Percentiles rank a stretch among this genome's conserved stretches.
phyloP scores from a whole-genome alignment of 2,888 invertebrate genomes.

The Embidobia sp. region DNA sequence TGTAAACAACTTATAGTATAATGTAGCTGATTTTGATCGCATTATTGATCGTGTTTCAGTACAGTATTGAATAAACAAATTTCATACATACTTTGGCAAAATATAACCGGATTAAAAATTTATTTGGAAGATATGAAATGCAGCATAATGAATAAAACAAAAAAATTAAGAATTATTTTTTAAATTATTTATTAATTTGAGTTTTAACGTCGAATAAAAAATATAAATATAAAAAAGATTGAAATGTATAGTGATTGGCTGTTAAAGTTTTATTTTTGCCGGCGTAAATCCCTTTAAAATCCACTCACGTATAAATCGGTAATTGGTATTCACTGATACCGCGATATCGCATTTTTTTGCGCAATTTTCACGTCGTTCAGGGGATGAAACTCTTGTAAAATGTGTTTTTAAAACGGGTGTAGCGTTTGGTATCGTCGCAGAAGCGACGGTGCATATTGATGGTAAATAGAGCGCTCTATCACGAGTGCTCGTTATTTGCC shows the following conservation, averaged over 20 bases:
- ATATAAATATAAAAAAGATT: not conserved
- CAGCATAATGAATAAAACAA: slow-evolving; percentile 16
- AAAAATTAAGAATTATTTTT: no score
- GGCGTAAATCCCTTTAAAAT: no score
- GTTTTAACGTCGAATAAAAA: no score
- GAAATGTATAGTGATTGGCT: not conserved
- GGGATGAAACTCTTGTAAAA: slow-evolving; percentile 30
- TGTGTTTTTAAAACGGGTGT: slow-evolving; percentile 51
- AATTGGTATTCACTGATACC: slow-evolving; percentile 3
- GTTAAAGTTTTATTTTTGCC: not conserved
- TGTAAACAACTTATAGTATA: no score
- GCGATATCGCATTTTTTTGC: slow-evolving; percentile 5
- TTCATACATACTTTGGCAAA: slow-evolving; percentile 29
- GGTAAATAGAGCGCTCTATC: slow-evolving; percentile 65
- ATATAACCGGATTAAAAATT: slow-evolving; percentile 27
- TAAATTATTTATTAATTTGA: no score
- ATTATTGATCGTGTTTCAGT: slow-evolving; percentile 4
- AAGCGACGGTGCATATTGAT: slow-evolving; percentile 59
- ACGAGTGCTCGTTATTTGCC: slow-evolving; percentile 64
- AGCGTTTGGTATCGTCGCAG: slow-evolving; percentile 49
- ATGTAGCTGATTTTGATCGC: no score
- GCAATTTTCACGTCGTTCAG: slow-evolving; percentile 26
- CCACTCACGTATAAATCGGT: not conserved
- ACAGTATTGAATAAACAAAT: slow-evolving; percentile 23
- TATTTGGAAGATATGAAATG: not conserved